Conservation (phyloP, 2,797 vertebrate species). For the Smutsia temminckii region DNA sequence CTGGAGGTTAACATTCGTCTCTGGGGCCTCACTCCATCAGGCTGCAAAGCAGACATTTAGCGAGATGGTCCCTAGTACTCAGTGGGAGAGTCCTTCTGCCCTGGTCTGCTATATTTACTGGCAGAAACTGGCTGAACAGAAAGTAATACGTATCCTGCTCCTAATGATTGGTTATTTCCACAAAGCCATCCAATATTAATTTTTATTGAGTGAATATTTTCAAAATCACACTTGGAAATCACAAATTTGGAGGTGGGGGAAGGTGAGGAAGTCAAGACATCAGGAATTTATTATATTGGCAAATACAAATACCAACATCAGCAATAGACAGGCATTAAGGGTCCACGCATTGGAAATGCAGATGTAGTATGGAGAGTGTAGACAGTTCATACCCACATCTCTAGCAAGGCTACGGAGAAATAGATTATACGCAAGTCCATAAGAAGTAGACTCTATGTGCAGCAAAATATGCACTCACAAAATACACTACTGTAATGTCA, state of each 20-base stretch:
- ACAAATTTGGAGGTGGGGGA: not conserved
- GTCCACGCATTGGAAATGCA: not conserved
- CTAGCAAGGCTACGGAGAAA: not conserved
- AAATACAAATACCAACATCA: not conserved
- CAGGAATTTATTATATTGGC: not conserved
- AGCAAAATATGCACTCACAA: not conserved
- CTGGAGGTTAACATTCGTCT: not conserved
- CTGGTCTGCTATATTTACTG: not conserved
- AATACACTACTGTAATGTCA: not conserved
- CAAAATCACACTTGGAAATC: not conserved
- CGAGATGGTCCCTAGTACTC: not conserved
- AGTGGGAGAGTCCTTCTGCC: not conserved
- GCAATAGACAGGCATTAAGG: not conserved
- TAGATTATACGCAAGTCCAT: not conserved
- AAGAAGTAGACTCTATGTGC: not conserved
- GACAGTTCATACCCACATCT: not conserved
- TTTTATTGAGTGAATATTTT: constrained; percentile 10
- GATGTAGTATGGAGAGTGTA: not conserved
- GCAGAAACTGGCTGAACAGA: not conserved
- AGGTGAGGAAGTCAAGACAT: not conserved
- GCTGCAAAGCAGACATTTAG: not conserved
- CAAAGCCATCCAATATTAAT: not conserved
- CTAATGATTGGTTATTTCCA: not conserved
- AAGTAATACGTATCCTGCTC: constrained; percentile 6
- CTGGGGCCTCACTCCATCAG: not conserved